These are phyloP conservation scores for Callipepla squamata DNA, from an alignment of 2,113 vertebrate species.

Conservation along the genomic window DNA sequence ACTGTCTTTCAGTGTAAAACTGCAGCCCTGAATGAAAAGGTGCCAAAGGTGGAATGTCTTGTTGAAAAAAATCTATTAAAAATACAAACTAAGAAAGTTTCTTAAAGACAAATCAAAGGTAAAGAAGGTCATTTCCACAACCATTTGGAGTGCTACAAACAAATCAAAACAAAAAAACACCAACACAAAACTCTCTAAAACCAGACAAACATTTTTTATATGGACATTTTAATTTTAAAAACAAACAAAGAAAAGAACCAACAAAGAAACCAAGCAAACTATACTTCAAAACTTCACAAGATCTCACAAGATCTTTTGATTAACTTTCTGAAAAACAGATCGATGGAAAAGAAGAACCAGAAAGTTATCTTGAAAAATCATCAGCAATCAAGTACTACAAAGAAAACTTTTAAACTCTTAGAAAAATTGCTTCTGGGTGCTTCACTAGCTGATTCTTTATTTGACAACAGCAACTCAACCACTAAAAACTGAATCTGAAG, in stretches of 20 bases:
- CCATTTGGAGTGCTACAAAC: background rate
- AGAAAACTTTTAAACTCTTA: background rate
- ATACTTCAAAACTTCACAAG: constrained; percentile 34
- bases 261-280: background rate
- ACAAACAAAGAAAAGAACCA: background rate
- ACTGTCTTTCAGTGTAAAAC: constrained; percentile 22
- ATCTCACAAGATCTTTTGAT: constrained; percentile 4
- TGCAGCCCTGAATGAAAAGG: background rate
- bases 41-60: background rate
- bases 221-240: background rate
- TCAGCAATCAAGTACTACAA: background rate
- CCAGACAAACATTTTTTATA: background rate
- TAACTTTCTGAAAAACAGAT: constrained; percentile 8
- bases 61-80: background rate
- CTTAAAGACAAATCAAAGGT: background rate
- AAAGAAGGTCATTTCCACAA: background rate
- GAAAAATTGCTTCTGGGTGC: background rate
- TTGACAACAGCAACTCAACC: background rate
- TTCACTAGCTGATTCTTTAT: background rate
- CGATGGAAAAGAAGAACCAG: background rate
- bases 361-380: background rate
- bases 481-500: background rate
- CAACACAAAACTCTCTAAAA: too few species aligned
- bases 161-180: background rate
- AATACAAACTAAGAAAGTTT: background rate